Evolutionary conservation across 1,140 invertebrate genomes (phyloP).

Genomic region (Drosophila sp.): DNA sequence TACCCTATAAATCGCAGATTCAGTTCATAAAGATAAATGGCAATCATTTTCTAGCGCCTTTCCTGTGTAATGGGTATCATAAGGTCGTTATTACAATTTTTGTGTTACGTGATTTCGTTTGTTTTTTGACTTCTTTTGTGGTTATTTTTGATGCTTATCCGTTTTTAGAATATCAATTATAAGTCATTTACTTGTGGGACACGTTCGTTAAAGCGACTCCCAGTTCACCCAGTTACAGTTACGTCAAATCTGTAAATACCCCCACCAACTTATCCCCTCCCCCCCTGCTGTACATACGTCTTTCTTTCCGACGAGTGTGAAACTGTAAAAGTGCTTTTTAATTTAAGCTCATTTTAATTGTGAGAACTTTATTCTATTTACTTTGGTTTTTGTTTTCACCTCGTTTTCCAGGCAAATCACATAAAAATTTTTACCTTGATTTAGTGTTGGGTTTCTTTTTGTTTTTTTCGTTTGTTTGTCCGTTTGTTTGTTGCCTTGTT

Average conservation of each 20-base stretch:
- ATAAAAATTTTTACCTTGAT: slow-evolving; percentile 52
- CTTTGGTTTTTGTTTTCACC: slow-evolving; percentile 29
- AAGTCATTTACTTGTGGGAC: slow-evolving; percentile 75
- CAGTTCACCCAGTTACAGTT: slow-evolving; percentile 62
- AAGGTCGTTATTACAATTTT: neutral
- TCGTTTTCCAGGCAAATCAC: slow-evolving; percentile 44
- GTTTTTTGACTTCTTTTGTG: neutral
- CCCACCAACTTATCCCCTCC: neutral
- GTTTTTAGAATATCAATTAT: slow-evolving; percentile 82
- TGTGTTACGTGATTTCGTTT: neutral
- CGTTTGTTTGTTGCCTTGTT: slow-evolving; percentile 14
- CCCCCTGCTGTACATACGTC: neutral
- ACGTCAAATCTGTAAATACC: neutral
- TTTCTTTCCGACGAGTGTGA: slow-evolving; percentile 55
- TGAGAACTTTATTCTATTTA: slow-evolving; percentile 80
- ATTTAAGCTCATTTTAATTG: slow-evolving; percentile 81
- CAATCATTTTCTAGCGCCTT: too few species aligned
- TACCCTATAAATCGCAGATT: too few species aligned
- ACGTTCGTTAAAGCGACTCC: slow-evolving; percentile 50
- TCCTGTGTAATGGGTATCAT: neutral
- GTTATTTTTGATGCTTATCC: slow-evolving; percentile 65
- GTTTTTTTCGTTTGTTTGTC: slow-evolving; percentile 16
- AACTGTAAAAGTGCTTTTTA: slow-evolving; percentile 81
- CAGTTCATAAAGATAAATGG: too few species aligned
- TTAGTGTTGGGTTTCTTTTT: slow-evolving; percentile 31